Evolutionary conservation across 2,113 vertebrate species (phyloP).

Genomic region (Apeltes quadracus): DNA sequence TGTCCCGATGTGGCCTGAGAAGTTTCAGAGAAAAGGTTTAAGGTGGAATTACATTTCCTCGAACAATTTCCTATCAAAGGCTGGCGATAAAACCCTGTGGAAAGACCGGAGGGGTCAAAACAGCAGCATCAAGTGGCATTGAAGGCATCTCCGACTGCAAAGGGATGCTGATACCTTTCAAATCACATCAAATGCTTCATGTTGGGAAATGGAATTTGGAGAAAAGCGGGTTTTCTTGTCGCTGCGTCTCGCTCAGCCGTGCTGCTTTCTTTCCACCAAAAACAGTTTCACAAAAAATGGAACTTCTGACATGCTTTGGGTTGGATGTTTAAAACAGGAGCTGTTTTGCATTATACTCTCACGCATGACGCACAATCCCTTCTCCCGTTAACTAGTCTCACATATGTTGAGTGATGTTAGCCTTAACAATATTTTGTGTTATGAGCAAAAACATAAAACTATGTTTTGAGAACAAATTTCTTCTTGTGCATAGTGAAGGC

Average conservation of each 20-base stretch:
- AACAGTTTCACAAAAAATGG: slow-evolving; percentile 8
- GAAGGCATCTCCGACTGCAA: slow-evolving; percentile 33
- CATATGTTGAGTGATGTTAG: slow-evolving; percentile 45
- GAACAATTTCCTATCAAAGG: slow-evolving; percentile 57
- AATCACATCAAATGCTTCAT: slow-evolving; percentile 11
- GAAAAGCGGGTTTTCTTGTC: not conserved
- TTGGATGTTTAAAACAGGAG: slow-evolving; percentile 34
- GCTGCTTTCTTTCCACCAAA: not conserved
- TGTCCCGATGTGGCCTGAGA: not conserved
- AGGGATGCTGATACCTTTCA: slow-evolving; percentile 13
- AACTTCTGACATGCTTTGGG: slow-evolving; percentile 53
- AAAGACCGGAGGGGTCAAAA: slow-evolving; percentile 28
- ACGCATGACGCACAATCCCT: slow-evolving; percentile 48
- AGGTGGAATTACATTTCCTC: slow-evolving; percentile 22
- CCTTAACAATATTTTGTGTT: slow-evolving; percentile 72
- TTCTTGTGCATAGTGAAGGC: slow-evolving; percentile 3
- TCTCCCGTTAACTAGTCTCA: slow-evolving; percentile 9
- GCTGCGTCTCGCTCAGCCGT: not conserved
- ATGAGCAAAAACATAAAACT: slow-evolving; percentile 66
- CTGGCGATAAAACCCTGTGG: slow-evolving; percentile 5
- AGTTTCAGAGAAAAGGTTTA: not conserved
- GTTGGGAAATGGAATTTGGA: slow-evolving; percentile 25
- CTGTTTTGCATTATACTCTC: slow-evolving; percentile 66
- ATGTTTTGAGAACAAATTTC: slow-evolving; percentile 69
- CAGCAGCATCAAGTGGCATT: slow-evolving; percentile 2